Evolutionary conservation across 2,888 invertebrate genomes (phyloP), one percentile per base, ranked within the genome.

Genomic region (Bursaphelenchus okinawaensis): DNA sequence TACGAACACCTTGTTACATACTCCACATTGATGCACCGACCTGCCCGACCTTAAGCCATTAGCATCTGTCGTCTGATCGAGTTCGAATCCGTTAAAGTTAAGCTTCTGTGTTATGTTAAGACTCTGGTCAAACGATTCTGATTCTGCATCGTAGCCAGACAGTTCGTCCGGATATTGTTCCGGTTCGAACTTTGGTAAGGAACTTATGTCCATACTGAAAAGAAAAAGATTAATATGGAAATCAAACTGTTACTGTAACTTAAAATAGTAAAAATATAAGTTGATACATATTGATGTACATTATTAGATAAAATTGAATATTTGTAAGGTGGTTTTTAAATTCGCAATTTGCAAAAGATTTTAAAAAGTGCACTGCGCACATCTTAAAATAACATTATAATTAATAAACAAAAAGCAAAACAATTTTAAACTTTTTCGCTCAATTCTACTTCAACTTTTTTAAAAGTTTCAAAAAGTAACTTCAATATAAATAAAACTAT

Each of bases 1-100:
- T 20, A 82, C 81, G 68, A 82, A 82, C 9, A 82, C 79, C 63
- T 82, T 82, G 66, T 80, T 77, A 67, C 82, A 82, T 7, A 76
- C 72, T 52, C 75, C 75, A 62, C 82, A 82, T 61, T 82, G 82
- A 62, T 82, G 82, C 9, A 81, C 79, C 8, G 78, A 75, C 50
- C 76, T 56, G 0, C 75, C 70, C 6, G 70, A 23, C n/a, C 62
- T 31, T 12, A 40, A 16, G 12, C 40, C 40, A 40, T 40, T 40
- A n/a, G 40, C 12, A 40, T 40, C 40, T n/a, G 40, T 40, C 40
- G 40, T 16, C 40, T 40, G 40, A n/a, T 40, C 40, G 16, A 40
- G 6, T n/a, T 40, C 40, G n/a, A 40, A 40, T 40, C 40, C 40
- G n/a, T 40, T 40, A n/a, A 40, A 40, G 40, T 40, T 40, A n/a